These are phyloP conservation scores for Lacanobia wlatinum DNA, from an alignment of 2,888 invertebrate genomes.

Conservation along the genomic window DNA sequence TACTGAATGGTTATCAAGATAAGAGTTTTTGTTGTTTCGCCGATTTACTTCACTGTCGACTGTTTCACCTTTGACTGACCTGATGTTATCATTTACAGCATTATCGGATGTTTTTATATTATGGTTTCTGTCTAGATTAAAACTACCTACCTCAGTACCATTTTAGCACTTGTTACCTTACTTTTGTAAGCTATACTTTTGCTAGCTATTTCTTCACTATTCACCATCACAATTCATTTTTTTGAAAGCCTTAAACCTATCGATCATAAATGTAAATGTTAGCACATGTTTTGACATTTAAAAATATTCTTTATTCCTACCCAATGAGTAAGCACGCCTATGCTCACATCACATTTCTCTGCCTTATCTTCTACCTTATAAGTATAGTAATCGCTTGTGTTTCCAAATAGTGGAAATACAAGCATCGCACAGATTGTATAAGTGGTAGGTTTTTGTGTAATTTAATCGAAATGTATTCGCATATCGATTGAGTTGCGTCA, in stretches of 20 bases:
- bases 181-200: no score
- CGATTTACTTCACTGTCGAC: conserved; percentile 10
- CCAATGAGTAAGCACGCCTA: conserved; percentile 25
- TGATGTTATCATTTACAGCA: conserved; percentile 12
- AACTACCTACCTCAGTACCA: neutral
- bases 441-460: conserved; percentile 63
- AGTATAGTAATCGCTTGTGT: conserved; percentile 39
- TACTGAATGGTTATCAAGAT: conserved; percentile 6
- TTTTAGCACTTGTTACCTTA: neutral
- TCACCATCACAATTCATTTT: neutral
- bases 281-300: conserved; percentile 56
- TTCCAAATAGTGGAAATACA: conserved; percentile 24
- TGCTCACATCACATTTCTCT: conserved; percentile 17
- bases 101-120: neutral
- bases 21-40: conserved; percentile 16
- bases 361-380: conserved; percentile 21
- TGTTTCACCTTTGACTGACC: conserved; percentile 33
- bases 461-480: conserved; percentile 64
- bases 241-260: conserved; percentile 43
- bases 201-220: conserved; percentile 7
- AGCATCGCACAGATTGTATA: conserved; percentile 41
- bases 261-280: conserved; percentile 51
- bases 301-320: conserved; percentile 42
- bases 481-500: conserved; percentile 67
- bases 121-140: neutral